These are phyloP conservation scores for Miltochrista miniata DNA, from an alignment of 2,888 invertebrate genomes.

Conservation along the genomic window DNA sequence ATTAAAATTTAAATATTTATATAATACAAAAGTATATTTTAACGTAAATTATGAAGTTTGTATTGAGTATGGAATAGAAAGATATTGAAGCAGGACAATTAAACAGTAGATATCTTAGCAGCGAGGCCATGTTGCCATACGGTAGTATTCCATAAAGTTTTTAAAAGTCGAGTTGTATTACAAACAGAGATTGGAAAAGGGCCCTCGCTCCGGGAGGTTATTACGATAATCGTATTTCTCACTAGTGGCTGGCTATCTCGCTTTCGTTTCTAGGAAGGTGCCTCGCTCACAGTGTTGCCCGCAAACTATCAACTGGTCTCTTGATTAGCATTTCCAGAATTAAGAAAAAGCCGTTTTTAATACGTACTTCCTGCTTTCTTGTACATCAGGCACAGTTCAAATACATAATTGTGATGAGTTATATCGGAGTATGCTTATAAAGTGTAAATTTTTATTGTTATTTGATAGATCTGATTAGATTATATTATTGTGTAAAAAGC, in stretches of 20 bases:
- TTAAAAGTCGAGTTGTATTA: slow-evolving; percentile 47
- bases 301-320: slow-evolving; percentile 75
- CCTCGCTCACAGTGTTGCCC: slow-evolving; percentile 58
- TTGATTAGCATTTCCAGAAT: slow-evolving; percentile 78
- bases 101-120: slow-evolving; percentile 8
- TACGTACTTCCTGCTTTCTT: background rate
- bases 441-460: background rate
- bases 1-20: too few relatives aligned
- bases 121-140: slow-evolving; percentile 16
- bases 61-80: slow-evolving; percentile 1
- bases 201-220: slow-evolving; percentile 72
- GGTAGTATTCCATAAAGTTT: slow-evolving; percentile 36
- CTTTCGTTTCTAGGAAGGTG: slow-evolving; percentile 79
- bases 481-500: slow-evolving; percentile 5
- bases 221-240: slow-evolving; percentile 80
- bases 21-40: too few relatives aligned
- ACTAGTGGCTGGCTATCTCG: slow-evolving; percentile 69
- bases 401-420: background rate
- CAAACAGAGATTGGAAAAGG: slow-evolving; percentile 66
- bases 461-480: slow-evolving; percentile 12
- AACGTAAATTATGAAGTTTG: background rate
- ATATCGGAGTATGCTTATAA: background rate
- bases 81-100: slow-evolving; percentile 10
- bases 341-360: slow-evolving; percentile 46
- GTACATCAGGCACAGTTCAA: background rate